phyloP scores from a whole-genome alignment of 2,888 invertebrate species.

The Pycnomerus fuliginosus region DNA sequence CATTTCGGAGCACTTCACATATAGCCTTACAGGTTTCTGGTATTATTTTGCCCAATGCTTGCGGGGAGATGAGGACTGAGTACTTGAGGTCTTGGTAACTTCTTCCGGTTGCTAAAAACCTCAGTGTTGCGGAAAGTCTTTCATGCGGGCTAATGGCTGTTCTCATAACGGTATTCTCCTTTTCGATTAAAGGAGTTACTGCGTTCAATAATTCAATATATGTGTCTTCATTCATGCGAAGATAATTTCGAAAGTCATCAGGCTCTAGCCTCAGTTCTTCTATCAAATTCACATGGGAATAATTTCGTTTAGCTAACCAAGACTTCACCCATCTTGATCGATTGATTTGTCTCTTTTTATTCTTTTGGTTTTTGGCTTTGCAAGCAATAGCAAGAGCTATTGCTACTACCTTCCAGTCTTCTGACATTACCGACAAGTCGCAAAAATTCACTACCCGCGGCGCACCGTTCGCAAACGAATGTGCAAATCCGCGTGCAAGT shows the following conservation, averaged over 20 bases:
- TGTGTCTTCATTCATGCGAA: constrained; percentile 29
- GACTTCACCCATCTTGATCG: background rate
- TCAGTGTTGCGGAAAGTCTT: constrained; percentile 26
- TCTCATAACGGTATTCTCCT: constrained; percentile 30
- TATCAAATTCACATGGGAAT: background rate
- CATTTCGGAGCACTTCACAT: constrained; percentile 21
- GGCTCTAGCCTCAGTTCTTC: background rate
- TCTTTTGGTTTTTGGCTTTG: background rate
- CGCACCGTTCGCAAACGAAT: too few relatives aligned
- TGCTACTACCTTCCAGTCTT: too few relatives aligned
- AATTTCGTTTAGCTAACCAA: background rate
- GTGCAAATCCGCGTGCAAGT: too few relatives aligned
- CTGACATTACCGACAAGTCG: too few relatives aligned
- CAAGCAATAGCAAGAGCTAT: background rate
- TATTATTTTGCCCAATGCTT: constrained; percentile 27
- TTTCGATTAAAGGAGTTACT: constrained; percentile 21
- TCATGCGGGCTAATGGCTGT: constrained; percentile 32
- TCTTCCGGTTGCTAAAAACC: constrained; percentile 34
- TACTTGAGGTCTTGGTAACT: constrained; percentile 33
- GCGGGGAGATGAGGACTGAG: constrained; percentile 25
- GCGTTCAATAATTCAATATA: constrained; percentile 21
- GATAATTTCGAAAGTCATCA: constrained; percentile 20
- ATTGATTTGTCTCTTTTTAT: background rate
- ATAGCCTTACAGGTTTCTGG: constrained; percentile 31
- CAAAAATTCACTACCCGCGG: too few relatives aligned